Evolutionary conservation across 2,888 invertebrate genomes (phyloP).

Genomic region (Chironomus tentans): DNA sequence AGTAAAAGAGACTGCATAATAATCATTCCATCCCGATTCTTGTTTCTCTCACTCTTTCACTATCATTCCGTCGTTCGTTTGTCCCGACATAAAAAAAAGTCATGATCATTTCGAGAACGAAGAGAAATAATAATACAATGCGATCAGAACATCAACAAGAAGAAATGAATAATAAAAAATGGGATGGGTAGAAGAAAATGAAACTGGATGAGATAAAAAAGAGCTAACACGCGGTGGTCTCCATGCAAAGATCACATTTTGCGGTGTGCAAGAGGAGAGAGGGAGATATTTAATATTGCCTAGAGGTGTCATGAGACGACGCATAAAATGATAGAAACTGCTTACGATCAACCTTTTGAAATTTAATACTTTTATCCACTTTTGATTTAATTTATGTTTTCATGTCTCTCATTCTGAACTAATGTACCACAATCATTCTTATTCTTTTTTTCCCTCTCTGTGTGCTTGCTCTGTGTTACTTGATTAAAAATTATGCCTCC

Average conservation of each 20-base stretch:
- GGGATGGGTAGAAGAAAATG: constrained; percentile 1
- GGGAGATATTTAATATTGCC: background rate
- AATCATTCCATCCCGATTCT: background rate
- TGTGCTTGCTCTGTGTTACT: background rate
- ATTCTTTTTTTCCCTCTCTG: no score
- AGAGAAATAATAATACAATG: background rate
- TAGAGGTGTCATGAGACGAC: background rate
- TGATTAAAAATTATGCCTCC: background rate
- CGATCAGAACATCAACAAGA: background rate
- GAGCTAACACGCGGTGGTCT: constrained; percentile 18
- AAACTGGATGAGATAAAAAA: constrained; percentile 21
- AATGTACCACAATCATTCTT: background rate
- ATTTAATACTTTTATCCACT: constrained; percentile 10
- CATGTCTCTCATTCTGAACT: no score
- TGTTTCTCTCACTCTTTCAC: background rate
- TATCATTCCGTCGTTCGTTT: background rate
- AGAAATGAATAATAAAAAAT: background rate
- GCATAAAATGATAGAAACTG: background rate
- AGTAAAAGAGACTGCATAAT: background rate
- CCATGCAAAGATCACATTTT: background rate
- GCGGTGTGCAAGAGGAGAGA: background rate
- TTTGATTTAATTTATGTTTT: background rate
- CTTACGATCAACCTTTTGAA: background rate
- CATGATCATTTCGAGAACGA: background rate
- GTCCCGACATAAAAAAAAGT: no score